Conservation (phyloP, 2,113 vertebrate genomes). For the Triplophysa tibetana region DNA sequence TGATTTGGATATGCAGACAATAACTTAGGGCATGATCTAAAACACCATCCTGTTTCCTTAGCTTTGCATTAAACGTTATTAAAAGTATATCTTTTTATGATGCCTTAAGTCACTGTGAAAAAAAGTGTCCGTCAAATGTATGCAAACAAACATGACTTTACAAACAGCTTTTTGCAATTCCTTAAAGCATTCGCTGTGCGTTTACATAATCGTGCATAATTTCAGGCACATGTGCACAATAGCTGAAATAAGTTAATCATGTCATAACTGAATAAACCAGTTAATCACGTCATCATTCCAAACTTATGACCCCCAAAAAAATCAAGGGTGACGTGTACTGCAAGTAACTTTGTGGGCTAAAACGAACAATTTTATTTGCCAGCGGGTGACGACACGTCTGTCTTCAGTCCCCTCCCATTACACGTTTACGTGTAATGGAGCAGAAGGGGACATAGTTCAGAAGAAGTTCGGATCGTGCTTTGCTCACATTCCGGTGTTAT, state of each 20-base stretch:
- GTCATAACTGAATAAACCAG: not conserved
- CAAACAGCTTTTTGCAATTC: too few species aligned
- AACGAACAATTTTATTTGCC: constrained; percentile 18
- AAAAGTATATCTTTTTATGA: too few species aligned
- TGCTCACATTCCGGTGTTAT: not conserved
- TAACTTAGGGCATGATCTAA: too few species aligned
- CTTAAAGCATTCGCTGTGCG: too few species aligned
- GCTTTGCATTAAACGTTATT: too few species aligned
- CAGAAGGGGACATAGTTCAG: constrained; percentile 34
- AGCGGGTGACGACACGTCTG: constrained; percentile 12
- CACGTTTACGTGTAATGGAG: not conserved
- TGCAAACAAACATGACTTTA: too few species aligned
- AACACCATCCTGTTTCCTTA: too few species aligned
- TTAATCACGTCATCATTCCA: not conserved
- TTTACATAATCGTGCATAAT: too few species aligned
- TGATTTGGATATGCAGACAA: too few species aligned
- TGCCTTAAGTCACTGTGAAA: too few species aligned
- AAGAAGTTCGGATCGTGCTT: constrained; percentile 18
- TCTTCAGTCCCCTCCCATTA: constrained; percentile 14
- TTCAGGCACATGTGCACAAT: not conserved
- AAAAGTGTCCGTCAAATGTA: too few species aligned
- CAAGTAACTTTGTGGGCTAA: constrained; percentile 6
- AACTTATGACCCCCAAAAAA: not conserved
- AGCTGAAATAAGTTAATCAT: not conserved
- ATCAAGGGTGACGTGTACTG: not conserved